Base-by-base conservation (phyloP, 1,140 invertebrate species). In the Drosophila kanapiae region DNA sequence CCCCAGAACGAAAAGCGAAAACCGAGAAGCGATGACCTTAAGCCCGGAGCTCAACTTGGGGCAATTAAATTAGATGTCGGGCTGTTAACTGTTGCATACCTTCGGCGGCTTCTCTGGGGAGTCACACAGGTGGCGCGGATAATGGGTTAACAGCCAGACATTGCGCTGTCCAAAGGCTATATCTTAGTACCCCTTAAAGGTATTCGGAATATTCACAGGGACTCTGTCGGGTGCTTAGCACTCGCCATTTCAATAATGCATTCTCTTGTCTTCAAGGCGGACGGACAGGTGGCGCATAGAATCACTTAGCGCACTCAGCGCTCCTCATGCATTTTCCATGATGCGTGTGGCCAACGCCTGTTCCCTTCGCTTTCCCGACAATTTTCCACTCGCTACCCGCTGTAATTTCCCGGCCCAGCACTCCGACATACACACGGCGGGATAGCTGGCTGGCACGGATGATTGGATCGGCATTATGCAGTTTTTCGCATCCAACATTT, bases 11-110 rank as follows among this genome's bases (percentile, higher is more conserved):
- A 62, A 61, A 29, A 53, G 54, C n/a, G n/a, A n/a, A n/a, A n/a
- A n/a, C n/a, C 40, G 31, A 61, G 42, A 18, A 43, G 42, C 40
- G 33, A 38, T 54, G 53, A 54, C 57, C 51, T 58, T 56, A 74
- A 76, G 75, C 64, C 38, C 45, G 31, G 40, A 40, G 75, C 75
- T 78, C 42, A 57, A 60, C 54, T 67, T 69, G 57, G 53, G 75
- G 75, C 75, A 78, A 78, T 78, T 78, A 78, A 78, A 78, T 78
- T 78, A 53, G 58, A 60, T 51, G 64, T 57, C 33, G 33, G 33
- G 57, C 75, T 53, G 42, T 77, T 78, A 78, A 78, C 75, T 78
- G 75, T 78, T 78, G 75, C 75, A 78, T 29, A 61, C 76, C 63
- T 78, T 61, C 9, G 37, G 48, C 56, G 74, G 53, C 61, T 37